phyloP scores from a whole-genome alignment of 2,113 vertebrate species.

The Pampusana beccarii region DNA sequence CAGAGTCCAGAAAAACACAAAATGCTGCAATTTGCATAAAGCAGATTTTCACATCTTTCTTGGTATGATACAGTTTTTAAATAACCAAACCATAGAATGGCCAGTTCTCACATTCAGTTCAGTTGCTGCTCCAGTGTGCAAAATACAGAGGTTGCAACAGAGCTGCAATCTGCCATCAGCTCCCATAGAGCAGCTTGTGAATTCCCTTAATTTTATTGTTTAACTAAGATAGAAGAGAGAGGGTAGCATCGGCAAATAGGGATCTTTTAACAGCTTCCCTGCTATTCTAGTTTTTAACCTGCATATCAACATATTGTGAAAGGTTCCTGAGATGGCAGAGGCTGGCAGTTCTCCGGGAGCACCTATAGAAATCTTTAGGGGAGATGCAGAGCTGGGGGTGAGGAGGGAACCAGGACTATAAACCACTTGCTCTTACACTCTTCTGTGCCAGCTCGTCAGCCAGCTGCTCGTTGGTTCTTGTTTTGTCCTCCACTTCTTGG shows the following conservation, averaged over 20 bases:
- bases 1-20: background rate
- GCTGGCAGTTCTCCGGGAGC: background rate
- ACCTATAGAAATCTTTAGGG: background rate
- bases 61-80: background rate
- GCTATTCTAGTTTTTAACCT: background rate
- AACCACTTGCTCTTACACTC: constrained; percentile 72
- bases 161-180: background rate
- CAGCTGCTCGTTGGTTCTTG: constrained; percentile 83
- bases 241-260: background rate
- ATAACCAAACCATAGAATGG: background rate
- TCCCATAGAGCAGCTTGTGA: background rate
- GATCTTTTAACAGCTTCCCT: background rate
- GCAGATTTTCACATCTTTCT: background rate
- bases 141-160: background rate
- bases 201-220: fast-evolving
- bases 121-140: background rate
- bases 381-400: background rate
- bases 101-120: background rate
- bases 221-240: background rate
- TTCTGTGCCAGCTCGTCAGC: constrained; percentile 88
- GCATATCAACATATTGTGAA: background rate
- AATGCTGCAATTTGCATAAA: background rate
- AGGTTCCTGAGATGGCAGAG: background rate
- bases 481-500: constrained; percentile 87
- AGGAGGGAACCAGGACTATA: background rate